These are phyloP conservation scores for Catamblyrhynchus diadema DNA, from an alignment of 2,797 vertebrate genomes.

Conservation along the genomic window DNA sequence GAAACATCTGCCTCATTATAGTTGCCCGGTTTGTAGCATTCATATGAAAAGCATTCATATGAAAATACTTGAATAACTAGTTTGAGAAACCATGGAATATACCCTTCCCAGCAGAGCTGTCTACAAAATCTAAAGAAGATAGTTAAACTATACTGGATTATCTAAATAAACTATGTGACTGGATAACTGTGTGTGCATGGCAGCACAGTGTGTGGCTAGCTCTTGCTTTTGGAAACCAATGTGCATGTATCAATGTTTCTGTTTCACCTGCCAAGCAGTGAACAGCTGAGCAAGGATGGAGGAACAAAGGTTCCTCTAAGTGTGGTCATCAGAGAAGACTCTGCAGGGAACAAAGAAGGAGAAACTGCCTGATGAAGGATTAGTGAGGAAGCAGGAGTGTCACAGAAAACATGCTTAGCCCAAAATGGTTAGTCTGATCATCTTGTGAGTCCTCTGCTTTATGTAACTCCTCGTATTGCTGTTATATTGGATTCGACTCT, in stretches of 20 bases:
- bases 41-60: background rate
- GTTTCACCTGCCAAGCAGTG: background rate
- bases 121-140: background rate
- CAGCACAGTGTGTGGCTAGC: background rate
- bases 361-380: background rate
- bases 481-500: background rate
- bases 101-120: background rate
- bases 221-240: background rate
- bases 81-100: constrained; percentile 3
- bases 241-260: background rate
- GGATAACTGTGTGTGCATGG: background rate
- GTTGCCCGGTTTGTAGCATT: background rate
- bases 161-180: background rate
- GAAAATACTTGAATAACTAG: constrained; percentile 13
- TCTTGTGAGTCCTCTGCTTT: background rate
- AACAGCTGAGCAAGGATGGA: background rate
- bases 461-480: background rate
- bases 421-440: background rate
- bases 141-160: background rate
- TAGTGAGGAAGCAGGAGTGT: background rate
- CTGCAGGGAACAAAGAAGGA: background rate
- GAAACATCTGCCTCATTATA: background rate
- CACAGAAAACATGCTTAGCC: background rate
- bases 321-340: background rate
- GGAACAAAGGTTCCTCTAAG: background rate